A percentile compares a stretch with the other conserved stretches of the same genome.
Conservation (phyloP, 1,140 invertebrate species). For the Pseudomyrmex sp. region DNA sequence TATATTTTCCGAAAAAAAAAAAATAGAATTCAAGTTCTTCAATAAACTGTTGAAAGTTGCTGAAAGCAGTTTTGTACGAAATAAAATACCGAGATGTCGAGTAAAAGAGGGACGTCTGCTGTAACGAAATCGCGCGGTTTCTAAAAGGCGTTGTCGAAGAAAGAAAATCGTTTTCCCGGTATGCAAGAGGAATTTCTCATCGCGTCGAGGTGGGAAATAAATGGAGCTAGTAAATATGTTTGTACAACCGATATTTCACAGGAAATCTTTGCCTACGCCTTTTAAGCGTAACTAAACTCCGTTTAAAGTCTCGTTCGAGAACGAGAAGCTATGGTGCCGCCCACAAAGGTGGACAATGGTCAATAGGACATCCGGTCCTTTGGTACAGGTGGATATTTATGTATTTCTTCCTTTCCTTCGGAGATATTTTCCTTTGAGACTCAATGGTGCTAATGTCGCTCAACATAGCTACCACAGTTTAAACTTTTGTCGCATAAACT, state of each 20-base stretch:
- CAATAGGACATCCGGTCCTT: constrained; percentile 76
- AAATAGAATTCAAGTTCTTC: neutral
- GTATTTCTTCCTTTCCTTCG: constrained; percentile 54
- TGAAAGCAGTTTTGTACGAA: neutral
- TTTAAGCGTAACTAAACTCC: constrained; percentile 70
- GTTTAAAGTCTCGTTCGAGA: constrained; percentile 75
- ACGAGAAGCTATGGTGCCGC: constrained; percentile 49
- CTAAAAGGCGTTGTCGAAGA: constrained; percentile 4
- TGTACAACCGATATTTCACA: constrained; percentile 73
- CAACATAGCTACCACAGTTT: neutral
- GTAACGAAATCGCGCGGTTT: constrained; percentile 7
- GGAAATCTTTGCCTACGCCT: constrained; percentile 55
- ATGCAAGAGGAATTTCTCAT: constrained; percentile 8
- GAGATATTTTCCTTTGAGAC: neutral
- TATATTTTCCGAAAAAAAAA: neutral
- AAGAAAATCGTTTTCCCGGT: constrained; percentile 37
- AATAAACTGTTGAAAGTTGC: neutral
- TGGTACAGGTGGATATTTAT: constrained; percentile 69
- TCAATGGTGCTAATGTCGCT: constrained; percentile 31
- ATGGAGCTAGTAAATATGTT: constrained; percentile 52
- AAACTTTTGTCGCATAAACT: neutral
- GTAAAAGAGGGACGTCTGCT: constrained; percentile 24
- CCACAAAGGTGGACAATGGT: constrained; percentile 72
- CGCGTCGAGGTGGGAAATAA: constrained; percentile 25
- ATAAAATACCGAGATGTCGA: constrained; percentile 16